phyloP scores from a whole-genome alignment of 2,888 invertebrate genomes.

The Sinelater perroti region DNA sequence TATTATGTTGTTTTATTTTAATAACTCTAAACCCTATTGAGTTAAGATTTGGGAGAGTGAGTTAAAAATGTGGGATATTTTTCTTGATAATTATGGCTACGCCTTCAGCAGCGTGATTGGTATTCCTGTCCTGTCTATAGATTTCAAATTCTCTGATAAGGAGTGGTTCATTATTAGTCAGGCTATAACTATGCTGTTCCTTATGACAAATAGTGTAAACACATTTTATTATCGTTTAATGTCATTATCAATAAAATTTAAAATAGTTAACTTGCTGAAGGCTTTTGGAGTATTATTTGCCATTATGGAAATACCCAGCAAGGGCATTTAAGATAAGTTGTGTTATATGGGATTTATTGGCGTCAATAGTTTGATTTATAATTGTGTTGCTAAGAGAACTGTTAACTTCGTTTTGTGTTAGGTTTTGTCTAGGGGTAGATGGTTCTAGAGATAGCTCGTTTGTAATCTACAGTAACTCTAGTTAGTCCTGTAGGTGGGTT shows the following conservation, averaged over 20 bases:
- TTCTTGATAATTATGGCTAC: background rate
- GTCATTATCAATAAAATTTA: background rate
- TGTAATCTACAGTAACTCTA: background rate
- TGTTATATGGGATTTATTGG: no score
- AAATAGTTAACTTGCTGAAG: background rate
- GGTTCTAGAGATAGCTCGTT: no score
- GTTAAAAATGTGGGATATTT: background rate
- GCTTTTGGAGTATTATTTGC: conserved; percentile 1
- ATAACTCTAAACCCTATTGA: background rate
- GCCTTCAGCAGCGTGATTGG: background rate
- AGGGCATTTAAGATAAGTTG: background rate
- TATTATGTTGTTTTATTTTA: conserved; percentile 4
- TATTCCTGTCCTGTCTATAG: conserved; percentile 6
- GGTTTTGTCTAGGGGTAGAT: no score
- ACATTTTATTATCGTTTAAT: background rate
- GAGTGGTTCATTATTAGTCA: conserved; percentile 2
- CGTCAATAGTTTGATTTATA: no score
- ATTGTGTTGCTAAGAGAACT: no score
- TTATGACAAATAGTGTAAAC: background rate
- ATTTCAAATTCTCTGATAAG: background rate
- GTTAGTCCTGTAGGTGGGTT: background rate
- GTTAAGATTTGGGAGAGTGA: conserved; percentile 3
- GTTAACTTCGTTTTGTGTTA: background rate
- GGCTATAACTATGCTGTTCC: background rate
- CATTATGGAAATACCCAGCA: conserved; percentile 3